Base-by-base conservation (phyloP, 2,113 vertebrate genomes). In the Centropus unirufus region DNA sequence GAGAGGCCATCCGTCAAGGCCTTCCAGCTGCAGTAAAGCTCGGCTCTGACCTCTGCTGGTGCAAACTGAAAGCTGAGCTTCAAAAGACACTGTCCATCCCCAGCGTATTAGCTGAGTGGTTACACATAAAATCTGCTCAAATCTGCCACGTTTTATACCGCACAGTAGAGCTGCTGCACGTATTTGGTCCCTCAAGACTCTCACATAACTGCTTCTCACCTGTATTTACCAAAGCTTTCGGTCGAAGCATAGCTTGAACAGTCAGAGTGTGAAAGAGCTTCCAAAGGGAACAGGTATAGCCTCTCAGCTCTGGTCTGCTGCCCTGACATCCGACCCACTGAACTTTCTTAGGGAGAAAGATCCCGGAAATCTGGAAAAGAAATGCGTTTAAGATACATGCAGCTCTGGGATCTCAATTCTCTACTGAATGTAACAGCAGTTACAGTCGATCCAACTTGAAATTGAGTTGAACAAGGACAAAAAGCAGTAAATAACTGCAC, bases 281-380 rank as follows among this genome's bases (percentile, higher is more conserved):
- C 99, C 99, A 99, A 34, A 99, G 98, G 18, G 99, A 98, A 39
- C 99, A 99, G 1, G 98, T 97, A 95, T 99, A 99, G 36, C 99
- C 99, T 84, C 99, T 96, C 32, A 99, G 95, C 85, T 98, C 98
- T 0, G 98, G 92, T 49, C 97, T 98, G 97, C 99, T 99, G 94
- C 99, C 99, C 88, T 99, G 99, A 76, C 99, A 99, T 24, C 98
- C 98, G 0, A 99, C 98, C 99, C 99, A 99, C 80, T 96, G 97
- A 7, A 98, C 61, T 26, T 94, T 98, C 83, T 95, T 97, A 68
- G 98, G 78, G 32, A 99, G 98, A 89, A 98, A 99, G 83, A 99
- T 97, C 49, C 99, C 99, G 29, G 99, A 98, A 95, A 99, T 99
- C 99, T 99, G 96, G 30, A 30, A 16, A 17, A 34, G 20, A 49